Evolutionary conservation across 1,140 invertebrate species (phyloP), one percentile per base, ranked within the genome.

Genomic region (Periplaneta americana): DNA sequence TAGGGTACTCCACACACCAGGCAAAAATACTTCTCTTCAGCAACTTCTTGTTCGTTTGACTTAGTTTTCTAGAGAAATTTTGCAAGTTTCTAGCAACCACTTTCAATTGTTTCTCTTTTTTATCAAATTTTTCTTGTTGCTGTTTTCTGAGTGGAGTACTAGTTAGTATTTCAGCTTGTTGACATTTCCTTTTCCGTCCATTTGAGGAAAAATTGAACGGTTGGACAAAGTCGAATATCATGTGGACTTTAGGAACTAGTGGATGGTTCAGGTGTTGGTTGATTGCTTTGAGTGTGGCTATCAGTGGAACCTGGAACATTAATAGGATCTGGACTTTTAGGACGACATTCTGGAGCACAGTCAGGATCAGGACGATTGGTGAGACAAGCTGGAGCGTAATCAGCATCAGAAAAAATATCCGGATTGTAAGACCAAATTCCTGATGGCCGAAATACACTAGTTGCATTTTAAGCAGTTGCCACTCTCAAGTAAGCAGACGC

Each of bases 11-110:
- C 48, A 74, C 82, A 81, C 32, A 83, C 80, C 31, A 39, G 37
- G 78, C 80, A 81, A 36, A 81, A 74, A 81, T 48, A 81, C 75
- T 74, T n/a, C n/a, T n/a, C n/a, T n/a, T 79, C 76, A 32, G 9
- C n/a, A 77, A 13, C 31, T 75, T 33, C 78, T 74, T 78, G 74
- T 18, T 34, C 79, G 79, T n/a, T n/a, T n/a, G n/a, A n/a, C n/a
- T n/a, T n/a, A n/a, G n/a, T n/a, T n/a, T n/a, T n/a, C n/a, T n/a
- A n/a, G n/a, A n/a, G n/a, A n/a, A n/a, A n/a, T n/a, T n/a, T n/a
- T n/a, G n/a, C n/a, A n/a, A n/a, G n/a, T n/a, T n/a, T n/a, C n/a
- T n/a, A n/a, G n/a, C n/a, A n/a, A n/a, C n/a, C 28, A 77, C 79
- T 79, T 74, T 83, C 28, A 75, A 78, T 78, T 78, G 11, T 18